Evolutionary conservation across 1,140 invertebrate genomes (phyloP), one percentile per base, ranked within the genome.

Genomic region (Aphelinus certus): DNA sequence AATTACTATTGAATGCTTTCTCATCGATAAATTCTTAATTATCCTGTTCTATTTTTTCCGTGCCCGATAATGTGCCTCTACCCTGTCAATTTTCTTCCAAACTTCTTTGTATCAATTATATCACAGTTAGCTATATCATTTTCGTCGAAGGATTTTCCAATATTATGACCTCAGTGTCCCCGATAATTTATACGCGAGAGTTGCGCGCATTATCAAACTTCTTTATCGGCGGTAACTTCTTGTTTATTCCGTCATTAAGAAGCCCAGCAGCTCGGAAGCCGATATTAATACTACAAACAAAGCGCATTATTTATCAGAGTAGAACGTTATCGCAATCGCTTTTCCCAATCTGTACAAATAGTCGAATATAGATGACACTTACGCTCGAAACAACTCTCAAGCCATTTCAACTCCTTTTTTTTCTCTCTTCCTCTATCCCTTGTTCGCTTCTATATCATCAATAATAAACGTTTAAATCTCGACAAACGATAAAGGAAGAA

Each of bases 401-500:
- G 53, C n/a, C 45, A 47, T 74, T 74, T 74, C 68, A 74, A 68
- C 62, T 68, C 71, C 47, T 1, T 26, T n/a, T 56, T 42, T 49
- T 57, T 68, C 56, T 49, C 48, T 47, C 62, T 64, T 63, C 61
- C 64, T 49, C 60, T 48, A 26, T 26, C 49, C 3, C 45, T 26
- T 26, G 53, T n/a, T 10, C 3, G 63, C 26, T 26, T 10, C 61
- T 26, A 45, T 49, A 71, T 71, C 56, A 51, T 71, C 64, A 65
- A 70, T 65, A 75, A 75, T 70, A 75, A 70, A 65, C 53, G 61
- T 64, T 43, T 47, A 75, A 65, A 64, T 65, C 55, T 55, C 47
- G 26, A 7, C 42, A 53, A 51, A 65, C 49, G 71, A 73, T 73
- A 67, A 67, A 65, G 48, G 7, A 45, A 7, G 10, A 49, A 63